phyloP scores from a whole-genome alignment of 1,140 invertebrate species.

The Matsumurasca onukii region DNA sequence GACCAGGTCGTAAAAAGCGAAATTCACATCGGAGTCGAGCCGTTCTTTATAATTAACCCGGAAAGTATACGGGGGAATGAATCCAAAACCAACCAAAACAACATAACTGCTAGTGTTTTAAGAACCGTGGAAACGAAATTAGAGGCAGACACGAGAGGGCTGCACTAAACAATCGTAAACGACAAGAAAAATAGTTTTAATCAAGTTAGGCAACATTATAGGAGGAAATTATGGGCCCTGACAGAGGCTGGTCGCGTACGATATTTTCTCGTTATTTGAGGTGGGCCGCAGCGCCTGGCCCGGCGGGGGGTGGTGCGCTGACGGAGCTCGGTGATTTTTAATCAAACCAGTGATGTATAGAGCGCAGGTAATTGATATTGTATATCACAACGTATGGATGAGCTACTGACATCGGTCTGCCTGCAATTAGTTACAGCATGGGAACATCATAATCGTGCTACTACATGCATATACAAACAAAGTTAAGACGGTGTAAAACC shows the following conservation, averaged over 20 bases:
- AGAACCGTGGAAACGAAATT: slow-evolving; percentile 3
- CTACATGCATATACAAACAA: too few relatives aligned
- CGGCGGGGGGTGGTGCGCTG: not conserved
- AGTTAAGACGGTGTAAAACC: too few relatives aligned
- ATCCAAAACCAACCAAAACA: not conserved
- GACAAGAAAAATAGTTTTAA: slow-evolving; percentile 17
- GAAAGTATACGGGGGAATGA: not conserved
- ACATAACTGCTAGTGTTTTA: not conserved
- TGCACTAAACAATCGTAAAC: not conserved
- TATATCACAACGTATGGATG: slow-evolving; percentile 1
- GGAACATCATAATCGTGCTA: too few relatives aligned
- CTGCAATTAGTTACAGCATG: too few relatives aligned
- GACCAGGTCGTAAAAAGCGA: not conserved
- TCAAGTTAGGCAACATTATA: slow-evolving; percentile 15
- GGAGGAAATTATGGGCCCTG: slow-evolving; percentile 10
- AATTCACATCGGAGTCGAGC: not conserved
- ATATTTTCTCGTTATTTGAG: slow-evolving; percentile 17
- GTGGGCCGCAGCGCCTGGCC: not conserved
- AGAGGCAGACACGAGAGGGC: not conserved
- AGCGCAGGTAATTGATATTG: slow-evolving; percentile 8
- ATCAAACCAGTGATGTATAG: slow-evolving; percentile 18
- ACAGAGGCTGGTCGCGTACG: slow-evolving; percentile 2
- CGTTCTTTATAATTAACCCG: slow-evolving; percentile 9
- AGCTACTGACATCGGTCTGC: slow-evolving; percentile 4
- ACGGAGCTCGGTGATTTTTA: not conserved